Conservation (phyloP, 2,113 vertebrate species). For the Smithornis capensis region DNA sequence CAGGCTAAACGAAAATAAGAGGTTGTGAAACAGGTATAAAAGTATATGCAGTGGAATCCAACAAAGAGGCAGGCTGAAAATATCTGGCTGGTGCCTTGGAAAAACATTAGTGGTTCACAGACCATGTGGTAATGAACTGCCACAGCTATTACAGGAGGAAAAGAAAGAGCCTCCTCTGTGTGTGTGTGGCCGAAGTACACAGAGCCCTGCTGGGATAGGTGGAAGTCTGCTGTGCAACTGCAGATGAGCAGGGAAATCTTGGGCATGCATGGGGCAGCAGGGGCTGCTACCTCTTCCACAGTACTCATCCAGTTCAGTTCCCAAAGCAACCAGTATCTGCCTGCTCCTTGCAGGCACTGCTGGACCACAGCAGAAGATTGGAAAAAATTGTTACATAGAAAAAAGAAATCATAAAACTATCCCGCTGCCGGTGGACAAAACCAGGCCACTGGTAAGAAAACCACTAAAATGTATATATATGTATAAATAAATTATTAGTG, state of each 20-base stretch:
- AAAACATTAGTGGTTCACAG: neutral
- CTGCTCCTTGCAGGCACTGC: neutral
- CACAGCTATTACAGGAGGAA: neutral
- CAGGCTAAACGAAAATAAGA: neutral
- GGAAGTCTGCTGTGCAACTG: neutral
- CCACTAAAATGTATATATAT: neutral
- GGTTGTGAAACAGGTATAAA: neutral
- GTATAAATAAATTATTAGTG: neutral
- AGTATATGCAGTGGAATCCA: neutral
- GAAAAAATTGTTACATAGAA: neutral
- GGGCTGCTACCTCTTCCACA: neutral
- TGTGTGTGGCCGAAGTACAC: neutral
- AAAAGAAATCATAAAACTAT: neutral
- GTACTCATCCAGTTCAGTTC: neutral
- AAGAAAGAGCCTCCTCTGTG: neutral
- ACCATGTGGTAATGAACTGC: neutral
- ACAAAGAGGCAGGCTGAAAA: neutral
- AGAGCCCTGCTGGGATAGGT: neutral
- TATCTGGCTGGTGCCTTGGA: neutral
- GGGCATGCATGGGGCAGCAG: accelerated
- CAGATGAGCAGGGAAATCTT: neutral
- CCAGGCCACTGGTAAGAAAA: neutral
- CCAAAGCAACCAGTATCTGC: neutral
- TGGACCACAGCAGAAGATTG: neutral
- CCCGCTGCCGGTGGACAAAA: neutral